These are phyloP conservation scores for Dynastes hyllus DNA, from an alignment of 2,888 invertebrate genomes.

Conservation along the genomic window DNA sequence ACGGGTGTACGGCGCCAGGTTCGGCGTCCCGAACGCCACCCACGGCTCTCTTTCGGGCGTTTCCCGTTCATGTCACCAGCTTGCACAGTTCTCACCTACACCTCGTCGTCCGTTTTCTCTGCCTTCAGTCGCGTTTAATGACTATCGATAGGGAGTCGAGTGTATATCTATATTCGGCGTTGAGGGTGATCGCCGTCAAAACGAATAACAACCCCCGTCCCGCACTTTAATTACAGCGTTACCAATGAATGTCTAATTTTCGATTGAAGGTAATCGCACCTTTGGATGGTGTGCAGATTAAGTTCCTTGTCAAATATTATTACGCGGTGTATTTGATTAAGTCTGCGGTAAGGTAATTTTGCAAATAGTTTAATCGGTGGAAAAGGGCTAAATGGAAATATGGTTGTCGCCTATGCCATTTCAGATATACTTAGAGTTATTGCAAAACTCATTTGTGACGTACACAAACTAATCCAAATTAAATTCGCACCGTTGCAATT, in stretches of 20 bases:
- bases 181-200: slow-evolving; percentile 13
- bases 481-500: no score
- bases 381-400: no score
- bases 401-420: no score
- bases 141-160: slow-evolving; percentile 29
- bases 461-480: no score
- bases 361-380: background rate
- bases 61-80: slow-evolving; percentile 50
- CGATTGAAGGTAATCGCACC: slow-evolving; percentile 14
- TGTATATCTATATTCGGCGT: slow-evolving; percentile 10
- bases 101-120: background rate
- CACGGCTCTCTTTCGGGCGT: slow-evolving; percentile 32
- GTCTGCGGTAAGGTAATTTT: background rate
- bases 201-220: slow-evolving; percentile 4
- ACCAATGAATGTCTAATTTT: slow-evolving; percentile 7
- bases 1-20: slow-evolving; percentile 54
- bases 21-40: slow-evolving; percentile 54
- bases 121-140: slow-evolving; percentile 29
- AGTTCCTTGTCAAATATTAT: no score
- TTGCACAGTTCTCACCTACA: slow-evolving; percentile 48
- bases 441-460: no score
- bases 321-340: no score
- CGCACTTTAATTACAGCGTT: slow-evolving; percentile 29
- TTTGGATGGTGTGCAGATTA: background rate
- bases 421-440: no score